A percentile compares a stretch with the other conserved stretches of the same genome.
phyloP scores from a whole-genome alignment of 1,140 invertebrate species.

The Bombyx mandarina region DNA sequence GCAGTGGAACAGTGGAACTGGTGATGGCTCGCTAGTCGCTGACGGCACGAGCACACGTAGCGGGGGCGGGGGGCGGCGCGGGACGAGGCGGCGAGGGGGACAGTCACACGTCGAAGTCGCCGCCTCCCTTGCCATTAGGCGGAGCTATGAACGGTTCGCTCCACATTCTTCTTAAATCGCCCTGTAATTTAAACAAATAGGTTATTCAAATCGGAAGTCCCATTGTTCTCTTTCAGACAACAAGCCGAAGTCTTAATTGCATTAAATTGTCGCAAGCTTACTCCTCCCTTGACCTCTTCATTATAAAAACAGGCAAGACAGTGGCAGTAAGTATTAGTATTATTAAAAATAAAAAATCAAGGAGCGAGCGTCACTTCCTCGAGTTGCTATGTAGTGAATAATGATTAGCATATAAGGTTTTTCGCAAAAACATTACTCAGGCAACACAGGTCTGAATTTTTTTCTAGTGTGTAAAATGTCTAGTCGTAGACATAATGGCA shows the following conservation, averaged over 20 bases:
- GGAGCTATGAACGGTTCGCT: slow-evolving; percentile 94
- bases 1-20: neutral
- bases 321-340: no score
- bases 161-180: slow-evolving; percentile 97
- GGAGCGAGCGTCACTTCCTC: no score
- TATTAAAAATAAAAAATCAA: no score
- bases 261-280: no score
- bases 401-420: neutral
- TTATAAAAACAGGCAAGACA: no score
- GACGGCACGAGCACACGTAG: no score
- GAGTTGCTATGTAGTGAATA: neutral
- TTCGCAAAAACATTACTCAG: neutral
- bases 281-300: no score
- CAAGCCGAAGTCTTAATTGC: no score
- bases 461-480: neutral
- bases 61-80: neutral
- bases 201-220: no score
- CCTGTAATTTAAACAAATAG: slow-evolving; percentile 72
- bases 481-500: neutral
- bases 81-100: slow-evolving; percentile 1
- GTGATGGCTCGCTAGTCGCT: no score
- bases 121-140: slow-evolving; percentile 75
- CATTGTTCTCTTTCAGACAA: no score
- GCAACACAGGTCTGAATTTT: neutral
- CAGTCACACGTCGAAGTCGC: slow-evolving; percentile 67